Evolutionary conservation across 2,888 invertebrate genomes (phyloP).

Genomic region (Drosophila hamatofila): DNA sequence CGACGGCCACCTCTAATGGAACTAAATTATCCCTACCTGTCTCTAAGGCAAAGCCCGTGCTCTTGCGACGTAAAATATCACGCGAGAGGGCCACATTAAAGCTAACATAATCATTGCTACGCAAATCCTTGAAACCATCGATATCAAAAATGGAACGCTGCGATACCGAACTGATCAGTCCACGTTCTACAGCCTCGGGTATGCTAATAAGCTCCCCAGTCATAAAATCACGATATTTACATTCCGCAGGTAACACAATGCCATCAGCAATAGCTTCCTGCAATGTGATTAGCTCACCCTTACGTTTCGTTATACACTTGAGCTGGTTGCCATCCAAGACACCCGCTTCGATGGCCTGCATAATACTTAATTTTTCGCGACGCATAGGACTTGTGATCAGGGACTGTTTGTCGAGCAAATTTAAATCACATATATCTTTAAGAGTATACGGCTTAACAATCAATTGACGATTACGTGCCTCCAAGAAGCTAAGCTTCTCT

Average conservation of each 20-base stretch:
- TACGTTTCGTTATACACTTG: conserved; percentile 93
- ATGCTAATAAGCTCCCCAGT: conserved; percentile 91
- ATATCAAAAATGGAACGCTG: conserved; percentile 96
- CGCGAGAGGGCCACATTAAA: conserved; percentile 93
- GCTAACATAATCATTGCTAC: conserved; percentile 92
- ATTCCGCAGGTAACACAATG: conserved; percentile 90
- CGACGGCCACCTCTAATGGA: conserved; percentile 92
- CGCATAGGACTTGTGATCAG: conserved; percentile 93
- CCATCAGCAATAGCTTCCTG: conserved; percentile 93
- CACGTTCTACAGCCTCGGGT: conserved; percentile 95
- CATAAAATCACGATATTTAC: conserved; percentile 91
- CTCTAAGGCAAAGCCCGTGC: conserved; percentile 89
- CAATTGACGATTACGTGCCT: conserved; percentile 92
- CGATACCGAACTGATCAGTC: conserved; percentile 94
- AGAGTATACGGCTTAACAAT: conserved; percentile 96
- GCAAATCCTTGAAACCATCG: conserved; percentile 94
- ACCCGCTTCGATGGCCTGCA: conserved; percentile 94
- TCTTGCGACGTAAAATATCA: conserved; percentile 91
- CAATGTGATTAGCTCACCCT: conserved; percentile 92
- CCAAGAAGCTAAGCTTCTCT: conserved; percentile 91
- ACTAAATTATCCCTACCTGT: conserved; percentile 92
- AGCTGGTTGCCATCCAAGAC: conserved; percentile 93
- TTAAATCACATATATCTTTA: conserved; percentile 93
- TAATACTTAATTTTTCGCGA: conserved; percentile 90
- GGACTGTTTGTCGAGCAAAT: conserved; percentile 90